These are phyloP conservation scores for Zosterops japonicus DNA, from an alignment of 2,113 vertebrate genomes.

Conservation along the genomic window DNA sequence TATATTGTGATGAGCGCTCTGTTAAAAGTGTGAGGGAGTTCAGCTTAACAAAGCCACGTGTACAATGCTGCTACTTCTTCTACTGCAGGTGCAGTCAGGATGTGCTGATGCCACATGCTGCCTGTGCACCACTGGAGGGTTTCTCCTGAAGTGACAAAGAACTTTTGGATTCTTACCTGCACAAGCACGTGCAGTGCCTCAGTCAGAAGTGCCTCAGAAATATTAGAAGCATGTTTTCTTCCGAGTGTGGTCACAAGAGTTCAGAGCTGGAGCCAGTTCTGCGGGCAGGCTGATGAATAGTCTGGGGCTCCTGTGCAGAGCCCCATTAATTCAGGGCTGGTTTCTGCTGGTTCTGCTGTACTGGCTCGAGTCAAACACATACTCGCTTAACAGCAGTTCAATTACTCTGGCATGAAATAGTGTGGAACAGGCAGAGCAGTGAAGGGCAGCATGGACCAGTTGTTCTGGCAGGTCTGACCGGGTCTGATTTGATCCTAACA, in stretches of 20 bases:
- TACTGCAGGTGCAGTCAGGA: background rate
- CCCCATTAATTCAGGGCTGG: background rate
- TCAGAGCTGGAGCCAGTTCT: background rate
- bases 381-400: background rate
- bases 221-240: background rate
- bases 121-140: fast-evolving
- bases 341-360: background rate
- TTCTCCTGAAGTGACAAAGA: background rate
- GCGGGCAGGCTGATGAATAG: background rate
- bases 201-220: background rate
- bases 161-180: background rate
- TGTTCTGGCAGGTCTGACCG: background rate
- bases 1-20: background rate
- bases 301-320: background rate
- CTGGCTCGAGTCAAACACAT: background rate
- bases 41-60: background rate
- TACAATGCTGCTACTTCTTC: background rate
- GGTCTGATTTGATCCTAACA: background rate
- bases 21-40: fast-evolving
- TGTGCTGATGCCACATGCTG: background rate
- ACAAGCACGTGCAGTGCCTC: background rate
- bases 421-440: background rate
- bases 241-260: fast-evolving
- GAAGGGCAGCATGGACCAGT: background rate
- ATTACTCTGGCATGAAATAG: background rate